Evolutionary conservation across 2,888 invertebrate genomes (phyloP), one percentile per base, ranked within the genome.

Genomic region (Heteropelma amictum): DNA sequence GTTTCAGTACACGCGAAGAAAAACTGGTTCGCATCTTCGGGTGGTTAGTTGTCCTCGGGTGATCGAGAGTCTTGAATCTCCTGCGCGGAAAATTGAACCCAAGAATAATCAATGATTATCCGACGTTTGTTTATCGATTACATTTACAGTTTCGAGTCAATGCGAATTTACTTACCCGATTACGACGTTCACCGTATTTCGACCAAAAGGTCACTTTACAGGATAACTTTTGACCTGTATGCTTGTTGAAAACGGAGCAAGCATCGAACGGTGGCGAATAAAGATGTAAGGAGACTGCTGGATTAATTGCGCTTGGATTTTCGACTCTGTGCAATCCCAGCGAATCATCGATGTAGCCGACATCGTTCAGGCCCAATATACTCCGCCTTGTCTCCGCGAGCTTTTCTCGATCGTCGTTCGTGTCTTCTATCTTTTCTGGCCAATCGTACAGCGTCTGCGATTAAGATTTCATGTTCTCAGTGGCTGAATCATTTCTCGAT

Each of bases 321-420:
- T 98, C 98, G 81, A 99, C 96, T 0, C 98, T 93, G 88, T 99
- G 99, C 10, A 99, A 92, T 0, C 99, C 99, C 80, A 98, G 90
- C 0, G 95, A 94, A 90, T 99, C 98, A 90, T 97, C 98, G 45
- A 99, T 99, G 89, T 99, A 99, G 84, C 96, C 95, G 26, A 98
- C 97, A 72, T 94, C 94, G 84, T 98, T 94, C 0, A 93, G 85
- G 28, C 92, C 90, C 79, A 97, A 90, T n/a, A 90, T 90, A 1
- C 91, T 93, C 76, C 94, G 91, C 0, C 93, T 93, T 10, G 92
- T 92, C 85, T 95, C 93, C 35, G 91, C 89, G 90, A 98, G 92
- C 75, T 91, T 91, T 33, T 89, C 88, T 0, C 91, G 90, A 33
- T 89, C 88, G 0, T 88, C 86, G 21, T 90, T 88, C 51, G 30